A percentile compares a stretch with the other conserved stretches of the same genome.
phyloP scores from a whole-genome alignment of 2,888 invertebrate species.

The Nomada lathburiana region DNA sequence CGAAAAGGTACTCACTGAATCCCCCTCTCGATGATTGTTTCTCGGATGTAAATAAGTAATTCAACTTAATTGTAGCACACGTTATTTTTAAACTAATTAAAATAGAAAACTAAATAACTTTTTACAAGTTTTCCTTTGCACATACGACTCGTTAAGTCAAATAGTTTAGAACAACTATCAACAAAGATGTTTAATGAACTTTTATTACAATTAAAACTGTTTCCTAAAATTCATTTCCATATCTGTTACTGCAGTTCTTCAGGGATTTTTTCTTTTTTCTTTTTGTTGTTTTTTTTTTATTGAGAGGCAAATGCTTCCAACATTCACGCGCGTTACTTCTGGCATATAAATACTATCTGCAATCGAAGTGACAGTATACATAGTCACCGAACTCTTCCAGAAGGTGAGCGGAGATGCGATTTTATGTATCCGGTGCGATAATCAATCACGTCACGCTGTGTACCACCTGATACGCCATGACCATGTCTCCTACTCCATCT shows the following conservation, averaged over 20 bases:
- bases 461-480: slow-evolving; percentile 85
- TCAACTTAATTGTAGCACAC: background rate
- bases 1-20: background rate
- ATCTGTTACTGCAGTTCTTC: background rate
- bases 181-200: background rate
- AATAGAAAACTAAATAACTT: slow-evolving; percentile 3
- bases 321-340: slow-evolving; percentile 8
- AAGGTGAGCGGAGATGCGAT: slow-evolving; percentile 96
- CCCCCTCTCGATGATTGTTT: background rate
- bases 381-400: slow-evolving; percentile 96
- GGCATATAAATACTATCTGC: slow-evolving; percentile 23
- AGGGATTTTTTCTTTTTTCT: background rate
- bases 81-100: background rate
- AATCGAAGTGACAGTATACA: slow-evolving; percentile 21
- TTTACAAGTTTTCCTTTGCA: background rate
- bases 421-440: slow-evolving; percentile 95
- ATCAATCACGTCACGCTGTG: slow-evolving; percentile 89
- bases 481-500: slow-evolving; percentile 94
- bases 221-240: background rate
- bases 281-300: background rate
- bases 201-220: background rate
- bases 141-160: background rate
- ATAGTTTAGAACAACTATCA: background rate
- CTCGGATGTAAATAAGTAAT: background rate
- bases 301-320: slow-evolving; percentile 10